A percentile compares a stretch with the other conserved stretches of the same genome.
These are phyloP conservation scores for Suncus etruscus DNA, from an alignment of 2,113 vertebrate genomes.

Conservation along the genomic window DNA sequence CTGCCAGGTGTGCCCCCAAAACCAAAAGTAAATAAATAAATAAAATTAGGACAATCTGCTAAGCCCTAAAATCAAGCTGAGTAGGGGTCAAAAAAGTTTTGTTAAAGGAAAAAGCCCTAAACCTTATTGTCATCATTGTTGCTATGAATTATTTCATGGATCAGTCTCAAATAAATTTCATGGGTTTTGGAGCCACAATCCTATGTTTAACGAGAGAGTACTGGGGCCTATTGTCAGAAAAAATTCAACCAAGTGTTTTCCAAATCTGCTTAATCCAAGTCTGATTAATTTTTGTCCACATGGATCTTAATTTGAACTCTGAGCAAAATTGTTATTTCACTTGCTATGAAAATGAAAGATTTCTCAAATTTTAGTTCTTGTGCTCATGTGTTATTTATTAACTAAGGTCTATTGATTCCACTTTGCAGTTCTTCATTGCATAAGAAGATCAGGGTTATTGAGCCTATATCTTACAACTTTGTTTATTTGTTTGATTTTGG, in stretches of 20 bases:
- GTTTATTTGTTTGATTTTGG: no score
- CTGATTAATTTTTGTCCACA: background rate
- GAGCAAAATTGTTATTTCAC: conserved; percentile 51
- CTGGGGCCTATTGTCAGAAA: background rate
- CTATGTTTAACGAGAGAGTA: conserved; percentile 31
- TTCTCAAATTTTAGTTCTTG: conserved; percentile 70
- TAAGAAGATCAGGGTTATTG: conserved; percentile 84
- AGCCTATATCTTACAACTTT: conserved; percentile 81
- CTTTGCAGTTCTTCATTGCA: conserved; percentile 81
- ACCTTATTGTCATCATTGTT: background rate
- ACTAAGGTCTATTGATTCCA: conserved; percentile 82
- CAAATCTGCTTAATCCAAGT: background rate
- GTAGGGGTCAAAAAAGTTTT: no score
- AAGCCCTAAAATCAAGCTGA: background rate
- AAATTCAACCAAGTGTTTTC: background rate
- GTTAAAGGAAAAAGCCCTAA: background rate
- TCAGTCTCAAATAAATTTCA: conserved; percentile 21
- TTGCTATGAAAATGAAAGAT: conserved; percentile 62
- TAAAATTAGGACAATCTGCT: conserved; percentile 37
- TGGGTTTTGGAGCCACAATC: background rate
- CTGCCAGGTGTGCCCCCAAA: no score
- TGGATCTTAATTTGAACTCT: conserved; percentile 45
- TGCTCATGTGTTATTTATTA: conserved; percentile 89
- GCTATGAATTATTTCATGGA: background rate
- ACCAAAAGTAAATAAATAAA: no score